phyloP scores from a whole-genome alignment of 2,888 invertebrate genomes.

The Acrobasis repandana region DNA sequence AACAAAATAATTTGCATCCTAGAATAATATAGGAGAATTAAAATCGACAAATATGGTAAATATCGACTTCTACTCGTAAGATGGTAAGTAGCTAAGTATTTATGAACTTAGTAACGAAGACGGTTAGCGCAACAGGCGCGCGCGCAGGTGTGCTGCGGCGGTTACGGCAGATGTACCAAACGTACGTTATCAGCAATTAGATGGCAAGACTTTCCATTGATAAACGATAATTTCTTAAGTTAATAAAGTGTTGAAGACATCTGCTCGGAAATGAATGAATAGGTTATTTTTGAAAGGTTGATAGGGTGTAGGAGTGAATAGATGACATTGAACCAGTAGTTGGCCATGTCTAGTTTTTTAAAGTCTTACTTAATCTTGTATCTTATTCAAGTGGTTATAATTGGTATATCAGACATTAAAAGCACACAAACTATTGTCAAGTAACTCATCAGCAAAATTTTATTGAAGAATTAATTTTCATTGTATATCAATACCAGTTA shows the following conservation, averaged over 20 bases:
- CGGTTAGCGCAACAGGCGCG: slow-evolving; percentile 21
- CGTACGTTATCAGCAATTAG: slow-evolving; percentile 17
- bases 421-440: too few species aligned
- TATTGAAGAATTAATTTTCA: background rate
- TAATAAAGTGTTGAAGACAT: slow-evolving; percentile 3
- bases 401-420: too few species aligned
- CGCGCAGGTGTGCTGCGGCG: slow-evolving; percentile 36
- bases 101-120: slow-evolving; percentile 8
- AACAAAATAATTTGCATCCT: too few species aligned
- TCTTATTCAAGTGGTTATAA: too few species aligned
- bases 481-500: background rate
- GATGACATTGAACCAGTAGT: background rate
- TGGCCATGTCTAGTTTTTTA: background rate
- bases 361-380: background rate
- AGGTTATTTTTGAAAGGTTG: background rate
- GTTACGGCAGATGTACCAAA: slow-evolving; percentile 23
- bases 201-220: slow-evolving; percentile 7
- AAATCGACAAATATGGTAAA: too few species aligned
- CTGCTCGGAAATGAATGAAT: slow-evolving; percentile 2
- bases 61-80: background rate
- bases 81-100: background rate
- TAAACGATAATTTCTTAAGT: slow-evolving; percentile 13
- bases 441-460: background rate
- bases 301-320: background rate
- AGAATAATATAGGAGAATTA: too few species aligned